Evolutionary conservation across 2,888 invertebrate genomes (phyloP).

Genomic region (Ormyrus nitidulus): DNA sequence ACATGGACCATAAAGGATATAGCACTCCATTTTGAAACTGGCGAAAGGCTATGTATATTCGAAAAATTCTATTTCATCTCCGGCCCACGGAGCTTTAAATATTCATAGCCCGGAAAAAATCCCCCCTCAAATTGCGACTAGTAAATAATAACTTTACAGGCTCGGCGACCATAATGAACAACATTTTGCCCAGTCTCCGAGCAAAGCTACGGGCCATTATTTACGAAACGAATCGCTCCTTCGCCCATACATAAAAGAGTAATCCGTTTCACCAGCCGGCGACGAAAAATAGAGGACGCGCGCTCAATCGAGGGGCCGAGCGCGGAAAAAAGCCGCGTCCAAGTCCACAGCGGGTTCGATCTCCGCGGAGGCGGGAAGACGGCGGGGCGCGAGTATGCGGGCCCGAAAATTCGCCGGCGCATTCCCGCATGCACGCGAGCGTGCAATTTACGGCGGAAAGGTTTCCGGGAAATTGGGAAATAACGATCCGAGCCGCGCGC

Average conservation of each 20-base stretch:
- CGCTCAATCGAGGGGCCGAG: conserved; percentile 34
- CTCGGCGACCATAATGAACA: too few relatives aligned
- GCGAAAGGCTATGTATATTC: too few relatives aligned
- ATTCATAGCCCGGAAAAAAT: too few relatives aligned
- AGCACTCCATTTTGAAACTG: too few relatives aligned
- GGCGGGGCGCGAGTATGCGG: background rate
- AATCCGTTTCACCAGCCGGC: conserved; percentile 30
- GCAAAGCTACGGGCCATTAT: conserved; percentile 5
- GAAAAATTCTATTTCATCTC: too few relatives aligned
- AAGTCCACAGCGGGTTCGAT: background rate
- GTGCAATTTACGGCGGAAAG: conserved; percentile 40
- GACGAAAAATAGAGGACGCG: conserved; percentile 6
- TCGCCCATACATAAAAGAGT: background rate
- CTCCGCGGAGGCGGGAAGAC: too few relatives aligned
- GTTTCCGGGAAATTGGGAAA: conserved; percentile 59
- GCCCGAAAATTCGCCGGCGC: conserved; percentile 25
- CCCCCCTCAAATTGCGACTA: too few relatives aligned
- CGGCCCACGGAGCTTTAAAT: too few relatives aligned
- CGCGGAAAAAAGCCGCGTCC: conserved; percentile 10
- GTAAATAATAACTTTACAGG: too few relatives aligned
- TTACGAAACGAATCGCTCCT: conserved; percentile 30
- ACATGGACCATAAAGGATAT: too few relatives aligned
- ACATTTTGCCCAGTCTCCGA: conserved; percentile 2
- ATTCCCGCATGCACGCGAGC: conserved; percentile 40
- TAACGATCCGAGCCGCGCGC: conserved; percentile 58